Base-by-base conservation (phyloP, 1,140 invertebrate genomes). In the Neomicropteryx cornuta region DNA sequence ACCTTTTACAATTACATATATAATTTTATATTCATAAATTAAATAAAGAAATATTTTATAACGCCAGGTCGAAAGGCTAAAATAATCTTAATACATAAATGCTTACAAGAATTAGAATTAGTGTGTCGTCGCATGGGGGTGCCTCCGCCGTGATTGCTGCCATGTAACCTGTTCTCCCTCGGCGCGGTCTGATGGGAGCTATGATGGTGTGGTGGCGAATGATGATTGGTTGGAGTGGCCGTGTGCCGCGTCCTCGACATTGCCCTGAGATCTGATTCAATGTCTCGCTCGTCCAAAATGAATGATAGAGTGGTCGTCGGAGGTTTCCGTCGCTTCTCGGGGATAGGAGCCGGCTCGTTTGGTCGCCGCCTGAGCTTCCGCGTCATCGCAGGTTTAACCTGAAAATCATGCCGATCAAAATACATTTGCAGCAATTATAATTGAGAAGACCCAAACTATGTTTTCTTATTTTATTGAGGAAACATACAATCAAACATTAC, bases 311-410 rank as follows among this genome's bases (percentile, higher is more conserved):
- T 84, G 22, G 86, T 82, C 18, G 80, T 74, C 1, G 87, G 79
- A 22, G 85, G 80, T 56, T 82, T 94, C 56, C 79, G 77, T 30
- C 81, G 68, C 59, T 87, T 87, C 52, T 88, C 84, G 5, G 82
- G 84, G 28, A 80, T 76, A 39, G 91, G 91, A 10, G 88, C 72
- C 1, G 92, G 92, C 57, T 97, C 92, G 63, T 97, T 96, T 0
- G 92, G 90, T 30, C 94, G 70, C 40, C 93, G 68, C 4, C 94
- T 68, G 14, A 97, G 62, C 66, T 96, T 97, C 28, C 93, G 70
- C 18, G 89, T 95, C 63, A 80, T 76, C 19, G 76, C 75, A 11
- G 77, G 79, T 47, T 83, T 81, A 34, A 82, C 75, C 71, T 81
- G 45, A 20, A 41, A 48, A 32, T 14, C 5, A 32, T 32, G 5